Base-by-base conservation (phyloP, 2,113 vertebrate species). In the Erythrolamprus reginae region DNA sequence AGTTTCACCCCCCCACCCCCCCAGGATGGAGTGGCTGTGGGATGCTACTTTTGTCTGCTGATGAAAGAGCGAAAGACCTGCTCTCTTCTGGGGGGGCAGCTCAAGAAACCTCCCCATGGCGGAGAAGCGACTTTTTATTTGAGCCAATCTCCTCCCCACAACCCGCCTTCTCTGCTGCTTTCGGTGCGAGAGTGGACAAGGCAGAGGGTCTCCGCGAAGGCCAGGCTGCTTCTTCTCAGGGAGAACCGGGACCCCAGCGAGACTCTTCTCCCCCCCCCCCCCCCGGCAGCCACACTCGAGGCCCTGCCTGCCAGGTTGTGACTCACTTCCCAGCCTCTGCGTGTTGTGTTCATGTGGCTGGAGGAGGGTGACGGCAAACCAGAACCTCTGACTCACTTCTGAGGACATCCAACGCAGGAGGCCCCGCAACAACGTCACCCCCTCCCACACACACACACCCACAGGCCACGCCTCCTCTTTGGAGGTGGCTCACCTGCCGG, bases 261-360 rank as follows among this genome's bases (percentile, higher is more conserved):
- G n/a, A n/a, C n/a, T n/a, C n/a, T n/a, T n/a, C n/a, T n/a, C n/a
- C n/a, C n/a, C n/a, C n/a, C n/a, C n/a, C n/a, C n/a, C n/a, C n/a
- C n/a, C n/a, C n/a, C n/a, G 88, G 45, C 2, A 51, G 84, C 77
- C 82, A 21, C 10, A 15, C 45, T 1, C 8, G 33, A 24, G 12
- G 10, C 8, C 38, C 70, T 92, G 87, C 91, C 85, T 90, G 91
- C 65, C 91, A 88, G 91, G 70, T 88, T 19, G 38, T 92, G 91
- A 92, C 91, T 88, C 52, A 92, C 53, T 88, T 88, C 70, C 89
- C 70, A 84, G 85, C 87, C 83, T 90, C 84, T 88, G 86, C 86
- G 42, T 12, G 86, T 83, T 70, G 42, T 21, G 10, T 42, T 38
- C 33, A 19, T 51, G 84, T 45, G 13, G 38, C 45, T 33, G 3